A percentile compares a stretch with the other conserved stretches of the same genome.
Evolutionary conservation across 2,113 vertebrate genomes (phyloP).

Genomic region (Notothenia coriiceps): DNA sequence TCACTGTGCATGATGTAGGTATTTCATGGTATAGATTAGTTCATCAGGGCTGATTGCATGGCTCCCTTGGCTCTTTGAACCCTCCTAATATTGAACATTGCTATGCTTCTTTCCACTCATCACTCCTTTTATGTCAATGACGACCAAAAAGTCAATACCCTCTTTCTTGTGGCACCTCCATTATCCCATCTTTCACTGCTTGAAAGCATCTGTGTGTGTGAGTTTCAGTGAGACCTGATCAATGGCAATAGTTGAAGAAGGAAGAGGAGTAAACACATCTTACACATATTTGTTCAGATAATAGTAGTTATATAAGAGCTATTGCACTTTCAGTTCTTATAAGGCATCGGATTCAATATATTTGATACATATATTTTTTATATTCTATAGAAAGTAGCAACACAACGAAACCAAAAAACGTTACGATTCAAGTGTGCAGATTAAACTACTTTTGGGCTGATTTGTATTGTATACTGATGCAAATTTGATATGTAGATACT

Average conservation of each 20-base stretch:
- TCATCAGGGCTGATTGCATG: not conserved
- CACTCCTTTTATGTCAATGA: conserved; percentile 33
- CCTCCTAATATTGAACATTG: not conserved
- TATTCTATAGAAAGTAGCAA: no score
- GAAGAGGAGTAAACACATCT: not conserved
- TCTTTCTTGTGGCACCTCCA: conserved; percentile 4
- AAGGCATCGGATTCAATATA: not conserved
- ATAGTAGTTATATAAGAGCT: no score
- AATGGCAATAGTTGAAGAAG: not conserved
- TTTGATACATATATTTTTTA: no score
- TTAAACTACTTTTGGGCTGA: no score
- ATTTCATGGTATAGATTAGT: not conserved
- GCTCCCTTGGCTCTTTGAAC: not conserved
- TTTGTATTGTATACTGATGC: not conserved
- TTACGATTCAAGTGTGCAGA: no score
- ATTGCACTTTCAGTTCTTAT: not conserved
- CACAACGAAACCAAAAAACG: no score
- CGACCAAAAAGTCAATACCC: conserved; percentile 35
- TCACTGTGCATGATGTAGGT: not conserved
- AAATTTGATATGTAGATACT: no score
- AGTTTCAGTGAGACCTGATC: conserved; percentile 14
- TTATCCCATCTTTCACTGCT: conserved; percentile 35
- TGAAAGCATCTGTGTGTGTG: not conserved
- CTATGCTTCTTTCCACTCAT: not conserved
- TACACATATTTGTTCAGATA: not conserved